Base-by-base conservation (phyloP, 1,140 invertebrate species). In the Bemisia tabaci region DNA sequence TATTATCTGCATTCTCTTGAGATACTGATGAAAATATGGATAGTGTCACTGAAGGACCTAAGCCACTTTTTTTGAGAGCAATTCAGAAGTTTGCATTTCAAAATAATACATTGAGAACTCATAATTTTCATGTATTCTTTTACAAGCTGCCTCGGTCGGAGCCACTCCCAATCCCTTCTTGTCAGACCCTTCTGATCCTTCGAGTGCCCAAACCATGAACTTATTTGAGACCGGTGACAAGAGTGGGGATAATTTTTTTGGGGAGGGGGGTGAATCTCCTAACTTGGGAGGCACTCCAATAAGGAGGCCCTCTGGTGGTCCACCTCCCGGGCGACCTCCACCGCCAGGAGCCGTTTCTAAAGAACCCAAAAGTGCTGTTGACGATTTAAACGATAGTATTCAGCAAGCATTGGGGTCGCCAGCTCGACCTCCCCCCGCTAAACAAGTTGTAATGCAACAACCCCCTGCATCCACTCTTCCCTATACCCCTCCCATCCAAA, bases 381-480 rank as follows among this genome's bases (percentile, higher is more conserved):
- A 87, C 71, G 86, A 88, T 73, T 77, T 88, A 58, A 86, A 87
- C 73, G 84, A 86, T 73, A 84, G 82, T 68, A 87, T 88, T 75
- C 77, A 83, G 22, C 83, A 84, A 80, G 84, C 84, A 62, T 79
- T 86, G 72, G 84, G 84, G 59, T 84, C 84, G 68, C 84, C 85
- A 11, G 66, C 70, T n/a, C 58, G 39, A 24, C 70, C 67, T 39
- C 66, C 71, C 17, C 48, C 39, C 26, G 62, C 48, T 17, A 5
- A 48, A 48, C 33, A 48, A 48, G 5, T 17, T 17, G 33, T 17
- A 9, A 5, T 48, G 5, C 33, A 48, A 48, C 33, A 48, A 48
- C 33, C 33, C 33, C 64, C 68, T 65, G 70, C 71, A 68, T 61
- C 70, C 25, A 26, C 62, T 25, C 22, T 48, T 27, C 23, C 69